Conservation (phyloP, 1,140 invertebrate genomes). For the Drosophila auraria region DNA sequence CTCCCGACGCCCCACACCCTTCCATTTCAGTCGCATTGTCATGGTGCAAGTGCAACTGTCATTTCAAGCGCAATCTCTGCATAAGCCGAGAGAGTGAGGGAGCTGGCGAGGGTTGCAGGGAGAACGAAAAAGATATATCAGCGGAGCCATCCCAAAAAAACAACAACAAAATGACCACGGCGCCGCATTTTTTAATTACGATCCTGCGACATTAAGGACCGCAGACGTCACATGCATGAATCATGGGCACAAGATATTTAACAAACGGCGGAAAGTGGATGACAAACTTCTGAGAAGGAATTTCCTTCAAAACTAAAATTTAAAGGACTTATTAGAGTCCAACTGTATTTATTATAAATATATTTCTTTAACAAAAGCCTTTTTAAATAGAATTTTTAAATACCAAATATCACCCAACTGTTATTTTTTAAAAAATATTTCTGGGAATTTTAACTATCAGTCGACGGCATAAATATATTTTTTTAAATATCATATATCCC, state of each 20-base stretch:
- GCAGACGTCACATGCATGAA: conserved; percentile 62
- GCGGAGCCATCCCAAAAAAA: conserved; percentile 37
- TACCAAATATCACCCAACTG: not conserved
- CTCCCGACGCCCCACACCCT: conserved; percentile 8
- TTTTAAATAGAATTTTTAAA: not conserved
- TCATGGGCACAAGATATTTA: conserved; percentile 34
- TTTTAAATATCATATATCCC: no score
- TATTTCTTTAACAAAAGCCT: no score
- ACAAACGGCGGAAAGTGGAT: conserved; percentile 4
- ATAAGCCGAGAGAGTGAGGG: conserved; percentile 1
- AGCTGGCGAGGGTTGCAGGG: not conserved
- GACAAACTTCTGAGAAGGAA: not conserved
- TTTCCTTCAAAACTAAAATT: not conserved
- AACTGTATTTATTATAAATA: no score
- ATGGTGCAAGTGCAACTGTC: conserved; percentile 71
- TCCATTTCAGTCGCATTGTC: conserved; percentile 58
- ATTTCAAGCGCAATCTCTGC: conserved; percentile 64
- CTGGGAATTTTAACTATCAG: no score
- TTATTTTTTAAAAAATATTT: no score
- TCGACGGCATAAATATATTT: no score
- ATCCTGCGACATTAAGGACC: conserved; percentile 74
- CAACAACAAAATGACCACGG: conserved; percentile 37
- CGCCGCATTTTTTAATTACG: conserved; percentile 77
- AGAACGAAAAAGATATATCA: conserved; percentile 50
- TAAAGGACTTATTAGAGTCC: not conserved